Conservation (phyloP, 1,140 invertebrate species). For the fruit fly (Drosophila melanogaster) region Release_6_plus_ISO1_MT NT_037436.4:7262001-7262500, state of each 20-base stretch:
- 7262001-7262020: conserved; percentile 42
- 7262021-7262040: conserved; percentile 12
- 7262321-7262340: conserved; percentile 66
- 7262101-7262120: conserved; percentile 56
- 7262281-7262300: background rate
- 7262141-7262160: conserved; percentile 24
- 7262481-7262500: conserved; percentile 20
- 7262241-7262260: background rate
- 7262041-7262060: conserved; percentile 36
- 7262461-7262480: conserved; percentile 49
- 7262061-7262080: conserved; percentile 48
- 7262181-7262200: conserved; percentile 35
- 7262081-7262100: conserved; percentile 42
- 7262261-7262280: conserved; percentile 72
- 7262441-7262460: conserved; percentile 59
- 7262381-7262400: conserved; percentile 74
- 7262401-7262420: conserved; percentile 34
- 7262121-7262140: conserved; percentile 59
- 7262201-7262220: conserved; percentile 3
- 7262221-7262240: conserved; percentile 27
- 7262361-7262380: conserved; percentile 36
- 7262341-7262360: conserved; percentile 65
- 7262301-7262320: conserved; percentile 32
- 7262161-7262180: conserved; percentile 37
- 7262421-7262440: conserved; percentile 11